Evolutionary conservation across 92 coral and sea anemone species (phyloP), one percentile per base, ranked within the genome.

Genomic region (Epizoanthus scotinus): DNA sequence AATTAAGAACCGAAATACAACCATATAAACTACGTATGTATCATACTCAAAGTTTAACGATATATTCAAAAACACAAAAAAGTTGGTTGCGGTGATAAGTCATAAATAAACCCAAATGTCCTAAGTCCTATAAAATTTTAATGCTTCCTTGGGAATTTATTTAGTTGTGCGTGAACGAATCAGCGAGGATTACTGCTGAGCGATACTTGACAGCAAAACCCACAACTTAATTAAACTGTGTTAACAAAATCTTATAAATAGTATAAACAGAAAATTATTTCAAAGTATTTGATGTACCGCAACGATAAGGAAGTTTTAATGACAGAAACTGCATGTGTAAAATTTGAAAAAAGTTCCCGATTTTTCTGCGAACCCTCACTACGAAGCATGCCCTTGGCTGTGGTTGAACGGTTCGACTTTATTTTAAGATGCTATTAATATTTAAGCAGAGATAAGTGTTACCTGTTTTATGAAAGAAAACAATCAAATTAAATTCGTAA

Each of bases 391-490:
- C 62, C 50, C 27, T 28, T 58, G 60, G 14, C 26, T 38, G 47
- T 9, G 34, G 36, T 19, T 58, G 53, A 38, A 31, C 81, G 81
- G 42, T 58, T 74, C 67, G 22, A 53, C 34, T 59, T 34, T 20
- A 74, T 57, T 74, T 74, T 74, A 64, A 28, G 58, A 20, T 75
- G 57, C 81, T 13, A 60, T 59, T 75, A 75, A 59, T 58, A 21
- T 58, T 75, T 59, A 38, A 75, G 0, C 22, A 75, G 67, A 67
- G 67, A 58, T 59, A 38, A 59, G 22, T 21, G 81, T 31, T 59
- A 75, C 81, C 81, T 75, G 81, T 75, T 75, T 74, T 59, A n/a
- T 26, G 24, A 26, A 20, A 59, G 40, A 75, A 75, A 75, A 63
- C 70, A 71, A 47, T 71, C 63, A 75, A 74, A 75, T 38, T 59